These are phyloP conservation scores for Byasa hedistus DNA, from an alignment of 2,888 invertebrate species.

Conservation along the genomic window DNA sequence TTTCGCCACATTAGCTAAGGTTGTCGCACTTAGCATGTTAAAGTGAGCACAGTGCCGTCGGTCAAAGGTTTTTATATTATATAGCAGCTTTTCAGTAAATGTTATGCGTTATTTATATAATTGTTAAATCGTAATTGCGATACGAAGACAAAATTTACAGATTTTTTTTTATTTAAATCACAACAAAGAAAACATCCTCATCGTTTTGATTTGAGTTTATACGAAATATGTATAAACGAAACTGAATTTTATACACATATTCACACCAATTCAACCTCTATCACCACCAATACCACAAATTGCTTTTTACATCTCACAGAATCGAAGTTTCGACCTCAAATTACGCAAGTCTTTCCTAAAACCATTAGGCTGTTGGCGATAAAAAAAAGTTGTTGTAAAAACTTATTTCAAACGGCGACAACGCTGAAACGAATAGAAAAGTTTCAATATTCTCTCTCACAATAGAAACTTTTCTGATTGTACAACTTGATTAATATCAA, in stretches of 20 bases:
- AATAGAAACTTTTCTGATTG: slow-evolving; percentile 16
- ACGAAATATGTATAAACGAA: too few relatives aligned
- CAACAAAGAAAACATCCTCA: too few relatives aligned
- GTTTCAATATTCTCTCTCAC: not conserved
- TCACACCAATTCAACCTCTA: too few relatives aligned
- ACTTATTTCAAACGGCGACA: not conserved
- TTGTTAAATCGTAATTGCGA: not conserved
- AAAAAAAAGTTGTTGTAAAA: not conserved
- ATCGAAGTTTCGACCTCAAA: not conserved
- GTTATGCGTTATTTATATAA: not conserved
- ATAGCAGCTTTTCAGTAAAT: not conserved
- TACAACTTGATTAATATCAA: slow-evolving; percentile 16
- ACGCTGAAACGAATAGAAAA: not conserved
- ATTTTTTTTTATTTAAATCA: not conserved
- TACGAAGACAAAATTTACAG: not conserved
- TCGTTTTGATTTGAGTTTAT: too few relatives aligned
- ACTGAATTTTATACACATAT: too few relatives aligned
- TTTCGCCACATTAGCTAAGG: slow-evolving; percentile 18
- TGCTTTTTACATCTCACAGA: not conserved
- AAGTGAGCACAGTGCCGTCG: not conserved
- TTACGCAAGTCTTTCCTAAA: not conserved
- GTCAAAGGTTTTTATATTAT: not conserved
- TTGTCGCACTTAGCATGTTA: slow-evolving; percentile 12
- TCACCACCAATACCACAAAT: too few relatives aligned
- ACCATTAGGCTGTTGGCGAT: not conserved